phyloP scores from a whole-genome alignment of 2,113 vertebrate species.

The Riparia riparia region DNA sequence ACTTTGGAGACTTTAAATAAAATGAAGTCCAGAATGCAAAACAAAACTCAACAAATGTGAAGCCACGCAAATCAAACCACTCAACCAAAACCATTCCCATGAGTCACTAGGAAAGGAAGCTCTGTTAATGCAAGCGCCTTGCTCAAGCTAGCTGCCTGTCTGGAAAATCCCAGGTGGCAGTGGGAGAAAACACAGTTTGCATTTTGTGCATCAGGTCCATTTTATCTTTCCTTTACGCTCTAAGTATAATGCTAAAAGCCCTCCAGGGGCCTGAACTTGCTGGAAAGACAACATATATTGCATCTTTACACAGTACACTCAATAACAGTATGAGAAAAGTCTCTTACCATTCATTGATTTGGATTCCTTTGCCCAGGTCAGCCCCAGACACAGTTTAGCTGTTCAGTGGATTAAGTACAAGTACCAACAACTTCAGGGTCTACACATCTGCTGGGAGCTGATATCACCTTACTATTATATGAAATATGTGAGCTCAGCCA shows the following conservation, averaged over 20 bases:
- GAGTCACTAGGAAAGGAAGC: not conserved
- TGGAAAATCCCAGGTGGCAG: not conserved
- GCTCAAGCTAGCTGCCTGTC: not conserved
- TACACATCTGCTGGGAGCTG: not conserved
- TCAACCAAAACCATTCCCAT: conserved; percentile 19
- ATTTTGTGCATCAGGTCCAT: not conserved
- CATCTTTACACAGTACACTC: not conserved
- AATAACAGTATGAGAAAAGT: not conserved
- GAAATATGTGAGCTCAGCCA: not conserved
- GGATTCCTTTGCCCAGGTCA: not conserved
- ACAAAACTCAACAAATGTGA: not conserved
- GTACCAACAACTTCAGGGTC: not conserved
- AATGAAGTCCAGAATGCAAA: not conserved
- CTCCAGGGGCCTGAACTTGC: not conserved
- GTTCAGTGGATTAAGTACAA: not conserved
- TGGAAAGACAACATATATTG: not conserved
- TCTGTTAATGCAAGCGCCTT: not conserved
- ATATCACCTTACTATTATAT: not conserved
- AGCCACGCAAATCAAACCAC: conserved; percentile 35
- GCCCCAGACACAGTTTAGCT: not conserved
- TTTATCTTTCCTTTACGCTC: not conserved
- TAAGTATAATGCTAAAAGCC: not conserved
- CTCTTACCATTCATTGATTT: not conserved
- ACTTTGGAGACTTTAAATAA: conserved; percentile 43
- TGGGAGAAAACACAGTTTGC: not conserved